These are phyloP conservation scores for Drosophila subquinaria DNA, from an alignment of 2,888 invertebrate genomes.

Conservation along the genomic window DNA sequence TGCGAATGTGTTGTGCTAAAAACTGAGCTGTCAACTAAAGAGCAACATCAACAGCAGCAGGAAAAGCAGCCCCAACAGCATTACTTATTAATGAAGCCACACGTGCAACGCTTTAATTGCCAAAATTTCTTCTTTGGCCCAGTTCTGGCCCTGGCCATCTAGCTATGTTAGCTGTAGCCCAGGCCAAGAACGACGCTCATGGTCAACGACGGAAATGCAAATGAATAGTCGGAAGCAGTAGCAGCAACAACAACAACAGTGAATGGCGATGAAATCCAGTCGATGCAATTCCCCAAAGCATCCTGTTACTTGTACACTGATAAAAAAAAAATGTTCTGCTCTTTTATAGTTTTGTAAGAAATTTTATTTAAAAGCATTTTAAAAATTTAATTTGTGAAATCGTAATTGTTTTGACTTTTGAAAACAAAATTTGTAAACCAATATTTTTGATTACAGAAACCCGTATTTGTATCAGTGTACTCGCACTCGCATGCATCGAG, in stretches of 20 bases:
- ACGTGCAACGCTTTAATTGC: constrained; percentile 49
- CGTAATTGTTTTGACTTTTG: neutral
- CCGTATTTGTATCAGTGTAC: neutral
- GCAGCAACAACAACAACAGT: constrained; percentile 15
- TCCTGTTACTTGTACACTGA: constrained; percentile 35
- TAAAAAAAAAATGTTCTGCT: neutral
- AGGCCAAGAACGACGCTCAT: constrained; percentile 1
- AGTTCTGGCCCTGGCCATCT: constrained; percentile 1
- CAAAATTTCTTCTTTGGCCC: constrained; percentile 18
- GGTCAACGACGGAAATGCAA: constrained; percentile 58
- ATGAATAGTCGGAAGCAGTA: constrained; percentile 65
- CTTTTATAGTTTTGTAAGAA: neutral
- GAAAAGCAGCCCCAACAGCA: constrained; percentile 13
- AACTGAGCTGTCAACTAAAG: constrained; percentile 29
- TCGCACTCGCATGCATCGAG: constrained; percentile 5
- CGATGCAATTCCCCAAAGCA: constrained; percentile 57
- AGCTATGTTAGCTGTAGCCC: neutral
- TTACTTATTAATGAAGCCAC: constrained; percentile 24
- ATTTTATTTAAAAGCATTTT: neutral
- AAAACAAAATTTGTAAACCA: neutral
- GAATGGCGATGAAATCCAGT: constrained; percentile 28
- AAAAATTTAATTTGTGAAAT: neutral
- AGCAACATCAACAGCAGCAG: constrained; percentile 1
- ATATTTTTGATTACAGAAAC: neutral
- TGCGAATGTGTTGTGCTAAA: constrained; percentile 46